Base-by-base conservation (phyloP, 2,113 vertebrate genomes). In the Stegostoma tigrinum region DNA sequence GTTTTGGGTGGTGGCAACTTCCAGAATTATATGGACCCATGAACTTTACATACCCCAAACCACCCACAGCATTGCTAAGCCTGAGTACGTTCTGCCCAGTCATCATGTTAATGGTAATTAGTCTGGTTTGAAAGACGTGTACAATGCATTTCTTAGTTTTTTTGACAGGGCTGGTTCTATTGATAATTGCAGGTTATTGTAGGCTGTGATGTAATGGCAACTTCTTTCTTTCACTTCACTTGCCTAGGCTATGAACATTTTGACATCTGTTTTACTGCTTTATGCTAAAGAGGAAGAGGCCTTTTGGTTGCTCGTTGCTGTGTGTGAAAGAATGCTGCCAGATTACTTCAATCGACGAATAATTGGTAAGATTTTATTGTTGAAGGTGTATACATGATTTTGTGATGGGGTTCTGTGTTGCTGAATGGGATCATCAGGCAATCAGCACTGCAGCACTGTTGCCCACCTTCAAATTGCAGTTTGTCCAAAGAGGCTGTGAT, bases 231-330 rank as follows among this genome's bases (percentile, higher is more conserved):
- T 4, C 66, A 86, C 7, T 45, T 95, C 30, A 52, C 68, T 3
- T 48, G 15, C 72, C 61, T 96, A 99, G 99, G 99, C 99, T 95
- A 99, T 99, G 99, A 99, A 99, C 96, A 99, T 99, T 97, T 97
- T 99, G 97, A 99, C 99, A 6, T 99, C 99, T 0, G 99, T 99
- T 80, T 98, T 99, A 95, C 98, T 99, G 96, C 97, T 99, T 24
- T 99, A 99, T 55, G 98, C 99, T 52, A 99, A 99, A 97, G 99
- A 99, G 96, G 99, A 99, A 97, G 99, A 99, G 96, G 99, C 99
- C 0, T 99, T 99, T 97, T 99, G 99, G 99, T 98, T 99, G 94
- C 96, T 99, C 94, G 99, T 99, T 96, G 98, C 98, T 0, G 98
- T 99, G 72, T 99, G 99, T 97, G 99, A 99, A 97, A 97, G 98